phyloP scores from a whole-genome alignment of 2,888 invertebrate genomes.

The Acheta domesticus region DNA sequence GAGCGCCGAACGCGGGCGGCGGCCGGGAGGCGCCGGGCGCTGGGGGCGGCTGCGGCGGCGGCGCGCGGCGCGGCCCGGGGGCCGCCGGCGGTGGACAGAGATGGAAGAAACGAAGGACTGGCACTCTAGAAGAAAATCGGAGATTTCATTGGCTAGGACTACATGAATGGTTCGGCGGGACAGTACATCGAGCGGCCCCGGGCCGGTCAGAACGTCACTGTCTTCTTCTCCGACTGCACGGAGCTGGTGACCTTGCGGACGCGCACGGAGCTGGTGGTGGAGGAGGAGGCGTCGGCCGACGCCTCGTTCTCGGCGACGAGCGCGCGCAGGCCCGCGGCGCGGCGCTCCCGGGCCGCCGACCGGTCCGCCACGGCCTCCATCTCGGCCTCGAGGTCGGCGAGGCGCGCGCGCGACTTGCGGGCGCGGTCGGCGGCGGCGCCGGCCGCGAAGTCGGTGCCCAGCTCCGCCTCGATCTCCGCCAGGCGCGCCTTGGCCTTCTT shows the following conservation, averaged over 20 bases:
- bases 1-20: neutral
- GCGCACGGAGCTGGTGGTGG: constrained; percentile 19
- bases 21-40: neutral
- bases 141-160: constrained; percentile 19
- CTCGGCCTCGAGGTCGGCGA: constrained; percentile 70
- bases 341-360: constrained; percentile 65
- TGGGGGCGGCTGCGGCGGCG: neutral
- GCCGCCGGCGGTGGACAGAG: neutral
- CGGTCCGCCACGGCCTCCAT: constrained; percentile 69
- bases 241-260: constrained; percentile 41
- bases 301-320: constrained; percentile 60
- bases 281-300: neutral
- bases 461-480: constrained; percentile 20
- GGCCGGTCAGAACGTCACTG: constrained; percentile 45
- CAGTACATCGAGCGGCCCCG: constrained; percentile 19
- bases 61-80: neutral
- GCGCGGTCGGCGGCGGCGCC: constrained; percentile 63
- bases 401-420: constrained; percentile 62
- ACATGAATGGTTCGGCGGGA: constrained; percentile 18
- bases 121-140: neutral
- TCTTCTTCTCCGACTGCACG: constrained; percentile 45
- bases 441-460: constrained; percentile 46
- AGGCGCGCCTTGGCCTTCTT: constrained; percentile 36
- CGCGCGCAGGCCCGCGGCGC: constrained; percentile 66
- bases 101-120: constrained; percentile 1